Evolutionary conservation across 2,113 vertebrate species (phyloP), one percentile per base, ranked within the genome.

Genomic region (Grallaria varia): DNA sequence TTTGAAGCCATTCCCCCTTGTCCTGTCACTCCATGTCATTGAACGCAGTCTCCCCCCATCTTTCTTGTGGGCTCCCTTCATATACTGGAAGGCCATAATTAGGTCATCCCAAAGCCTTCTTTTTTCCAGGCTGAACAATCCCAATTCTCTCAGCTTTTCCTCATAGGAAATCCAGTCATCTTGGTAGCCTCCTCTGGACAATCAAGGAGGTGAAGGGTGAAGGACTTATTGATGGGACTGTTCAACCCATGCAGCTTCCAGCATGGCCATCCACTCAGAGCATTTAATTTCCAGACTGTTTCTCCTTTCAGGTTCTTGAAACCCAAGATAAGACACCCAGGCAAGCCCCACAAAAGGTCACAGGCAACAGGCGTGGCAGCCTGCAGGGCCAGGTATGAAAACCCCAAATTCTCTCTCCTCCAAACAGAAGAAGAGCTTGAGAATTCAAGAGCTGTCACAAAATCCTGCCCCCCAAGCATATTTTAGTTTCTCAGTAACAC

Each of bases 331-430:
- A 78, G 77, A 72, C 22, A 68, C 12, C 5, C 33, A 52, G 22
- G 12, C 39, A 64, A 0, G 0, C 3, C 14, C 37, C 24, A 55
- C 52, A 39, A 1, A 1, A 58, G 19, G 35, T 20, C n/a, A 76
- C 15, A 52, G 45, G 27, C 24, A 75, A 8, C 35, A 67, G 66
- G 19, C 23, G 42, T 55, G 55, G 60, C 68, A 71, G 30, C 37
- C 39, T 68, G 62, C 49, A 56, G 49, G 35, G 27, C 52, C 81
- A 23, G 33, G 12, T 42, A 47, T 1, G 0, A 80, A 50, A 89
- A 93, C 42, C 25, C 44, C 45, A 69, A 24, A 39, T 56, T 73
- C 37, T 64, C 50, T 63, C 37, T 50, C 71, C 75, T 52, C 39
- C 47, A 60, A 94, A 50, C 25, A 94, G 42, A 80, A 85, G 24